A percentile compares a stretch with the other conserved stretches of the same genome.
Conservation (phyloP, 2,888 invertebrate species). For the Theodoxus fluviatilis region DNA sequence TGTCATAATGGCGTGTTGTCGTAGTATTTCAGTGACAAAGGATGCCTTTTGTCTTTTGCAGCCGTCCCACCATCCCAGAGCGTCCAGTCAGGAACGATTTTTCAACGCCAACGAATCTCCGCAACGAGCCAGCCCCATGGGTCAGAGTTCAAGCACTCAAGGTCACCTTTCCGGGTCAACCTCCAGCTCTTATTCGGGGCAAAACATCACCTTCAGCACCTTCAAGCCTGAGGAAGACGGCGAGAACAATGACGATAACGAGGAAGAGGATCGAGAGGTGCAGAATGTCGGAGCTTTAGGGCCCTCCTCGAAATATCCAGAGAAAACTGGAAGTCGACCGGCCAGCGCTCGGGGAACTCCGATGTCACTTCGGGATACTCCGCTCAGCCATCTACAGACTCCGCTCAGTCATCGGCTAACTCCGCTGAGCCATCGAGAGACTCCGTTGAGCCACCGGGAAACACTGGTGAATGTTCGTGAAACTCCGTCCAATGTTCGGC, state of each 20-base stretch:
- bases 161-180: constrained; percentile 44
- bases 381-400: too few species aligned
- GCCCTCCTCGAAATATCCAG: constrained; percentile 50
- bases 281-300: constrained; percentile 36
- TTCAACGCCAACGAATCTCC: neutral
- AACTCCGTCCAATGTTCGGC: too few species aligned
- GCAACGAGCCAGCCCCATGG: constrained; percentile 48
- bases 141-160: constrained; percentile 52
- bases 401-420: too few species aligned
- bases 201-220: constrained; percentile 27
- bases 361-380: too few species aligned
- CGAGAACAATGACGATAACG: neutral
- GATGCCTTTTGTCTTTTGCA: too few species aligned
- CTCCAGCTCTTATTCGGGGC: constrained; percentile 36
- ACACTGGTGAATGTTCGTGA: too few species aligned
- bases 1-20: too few species aligned
- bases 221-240: constrained; percentile 29
- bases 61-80: too few species aligned
- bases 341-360: constrained; percentile 23
- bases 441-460: too few species aligned
- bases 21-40: too few species aligned
- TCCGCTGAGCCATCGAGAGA: too few species aligned
- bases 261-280: neutral
- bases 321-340: constrained; percentile 36
- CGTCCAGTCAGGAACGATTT: neutral